Base-by-base conservation (phyloP, 2,797 vertebrate genomes). In the Labroides dimidiatus region DNA sequence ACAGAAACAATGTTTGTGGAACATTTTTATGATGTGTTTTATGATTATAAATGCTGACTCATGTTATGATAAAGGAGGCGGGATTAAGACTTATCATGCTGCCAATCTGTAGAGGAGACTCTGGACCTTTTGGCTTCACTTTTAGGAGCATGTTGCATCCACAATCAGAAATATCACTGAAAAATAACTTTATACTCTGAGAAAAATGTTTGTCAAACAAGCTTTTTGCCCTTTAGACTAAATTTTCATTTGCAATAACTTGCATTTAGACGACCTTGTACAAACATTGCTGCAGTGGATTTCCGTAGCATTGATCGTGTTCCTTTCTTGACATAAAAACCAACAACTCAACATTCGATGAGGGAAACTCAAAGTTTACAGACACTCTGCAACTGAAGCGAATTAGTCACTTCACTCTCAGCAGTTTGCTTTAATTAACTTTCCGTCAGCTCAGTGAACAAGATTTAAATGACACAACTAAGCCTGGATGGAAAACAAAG, bases 351-450 rank as follows among this genome's bases (percentile, higher is more conserved):
- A 43, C 19, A 23, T 14, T 17, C 11, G 4, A 19, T 0, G 13
- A 21, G 37, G 45, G 51, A 58, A 16, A 50, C 59, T 70, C 27
- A 16, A 53, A 53, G 33, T 51, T 73, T 39, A 19, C 52, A 33
- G n/a, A 64, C 23, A 10, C 10, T 10, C 68, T 15, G 66, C 67
- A 60, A 61, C 17, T 43, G 54, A 44, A 33, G 42, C 37, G 58
- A 75, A 82, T 73, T 0, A 65, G 55, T 67, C 23, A 55, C 69
- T 77, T 57, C 57, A 33, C 37, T 78, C 75, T 55, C 75, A 80
- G 76, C 75, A 80, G 69, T 85, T 82, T 70, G 61, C 69, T 51
- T 66, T 74, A 69, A 88, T 85, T 84, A 70, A 56, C 51, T 71
- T 66, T 64, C 73, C 37, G 21, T 78, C 72, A 49, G 47, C 47